Evolutionary conservation across 2,888 invertebrate species (phyloP).

Genomic region (Drosophila nr. medialis): DNA sequence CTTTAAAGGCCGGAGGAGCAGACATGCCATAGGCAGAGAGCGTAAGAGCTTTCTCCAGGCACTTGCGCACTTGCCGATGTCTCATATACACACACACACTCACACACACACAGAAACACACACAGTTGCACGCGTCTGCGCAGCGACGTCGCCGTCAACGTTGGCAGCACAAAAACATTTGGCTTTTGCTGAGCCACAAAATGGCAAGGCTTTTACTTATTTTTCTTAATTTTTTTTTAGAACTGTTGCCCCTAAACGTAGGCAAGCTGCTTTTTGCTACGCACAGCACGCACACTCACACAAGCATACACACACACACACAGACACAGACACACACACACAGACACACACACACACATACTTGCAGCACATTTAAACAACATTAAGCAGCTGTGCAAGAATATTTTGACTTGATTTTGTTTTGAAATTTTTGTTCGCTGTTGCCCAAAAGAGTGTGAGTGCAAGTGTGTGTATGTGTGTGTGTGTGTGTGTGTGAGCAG

Average conservation of each 20-base stretch:
- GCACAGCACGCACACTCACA: background rate
- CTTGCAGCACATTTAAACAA: conserved; percentile 37
- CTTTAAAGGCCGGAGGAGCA: background rate
- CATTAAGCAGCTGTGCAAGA: conserved; percentile 46
- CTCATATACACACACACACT: conserved; percentile 15
- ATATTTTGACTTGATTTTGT: conserved; percentile 40
- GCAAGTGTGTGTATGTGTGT: background rate
- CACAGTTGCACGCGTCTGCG: conserved; percentile 46
- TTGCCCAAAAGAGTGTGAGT: background rate
- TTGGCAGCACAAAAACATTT: conserved; percentile 29
- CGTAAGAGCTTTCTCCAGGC: conserved; percentile 41
- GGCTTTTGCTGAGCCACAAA: conserved; percentile 57
- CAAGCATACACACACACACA: conserved; percentile 1
- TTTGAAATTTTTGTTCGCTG: conserved; percentile 15
- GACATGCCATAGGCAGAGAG: conserved; percentile 15
- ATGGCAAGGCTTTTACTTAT: conserved; percentile 54
- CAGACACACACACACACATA: conserved; percentile 5
- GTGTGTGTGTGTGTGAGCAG: conserved; percentile 10
- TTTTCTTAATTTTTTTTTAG: conserved; percentile 4
- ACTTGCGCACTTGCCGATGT: conserved; percentile 56
- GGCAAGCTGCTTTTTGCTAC: conserved; percentile 51
- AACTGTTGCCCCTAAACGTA: conserved; percentile 56
- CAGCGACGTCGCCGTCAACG: conserved; percentile 56
- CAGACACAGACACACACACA: too few relatives aligned
- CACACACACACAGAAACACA: conserved; percentile 12